Conservation (phyloP, 2,888 invertebrate species). For the Cephus pulcher region DNA sequence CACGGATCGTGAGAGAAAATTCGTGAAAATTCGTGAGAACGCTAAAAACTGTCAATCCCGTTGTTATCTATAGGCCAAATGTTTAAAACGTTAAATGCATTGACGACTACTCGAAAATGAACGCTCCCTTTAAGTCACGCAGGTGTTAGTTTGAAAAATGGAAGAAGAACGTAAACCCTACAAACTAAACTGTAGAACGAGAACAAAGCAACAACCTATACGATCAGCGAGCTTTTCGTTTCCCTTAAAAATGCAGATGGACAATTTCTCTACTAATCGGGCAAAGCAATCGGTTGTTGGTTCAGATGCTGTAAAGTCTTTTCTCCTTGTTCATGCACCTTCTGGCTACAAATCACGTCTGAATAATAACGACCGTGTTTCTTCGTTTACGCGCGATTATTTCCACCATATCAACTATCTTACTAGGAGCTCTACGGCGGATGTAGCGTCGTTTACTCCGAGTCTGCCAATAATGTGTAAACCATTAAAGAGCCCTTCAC, state of each 20-base stretch:
- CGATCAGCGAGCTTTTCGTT: not conserved
- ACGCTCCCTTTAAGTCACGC: not conserved
- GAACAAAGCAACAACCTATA: not conserved
- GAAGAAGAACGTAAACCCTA: not conserved
- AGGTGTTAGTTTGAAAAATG: not conserved
- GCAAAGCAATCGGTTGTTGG: not conserved
- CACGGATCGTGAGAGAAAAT: not conserved
- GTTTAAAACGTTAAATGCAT: not conserved
- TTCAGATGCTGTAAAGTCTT: not conserved
- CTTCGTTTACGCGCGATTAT: not conserved
- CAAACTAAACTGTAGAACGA: not conserved
- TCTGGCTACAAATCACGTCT: not conserved
- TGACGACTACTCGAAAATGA: not conserved
- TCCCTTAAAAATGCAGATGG: not conserved
- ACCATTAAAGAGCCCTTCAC: constrained; percentile 34
- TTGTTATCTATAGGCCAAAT: not conserved
- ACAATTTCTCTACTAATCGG: not conserved
- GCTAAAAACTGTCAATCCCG: not conserved
- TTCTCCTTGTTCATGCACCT: not conserved
- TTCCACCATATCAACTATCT: not conserved
- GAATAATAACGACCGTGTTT: not conserved
- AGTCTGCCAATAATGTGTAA: constrained; percentile 19
- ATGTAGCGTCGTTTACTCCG: constrained; percentile 17
- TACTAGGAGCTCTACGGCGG: not conserved
- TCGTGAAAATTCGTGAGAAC: not conserved